Base-by-base conservation (phyloP, 1,140 invertebrate genomes). In the Nasonia longicornis region DNA sequence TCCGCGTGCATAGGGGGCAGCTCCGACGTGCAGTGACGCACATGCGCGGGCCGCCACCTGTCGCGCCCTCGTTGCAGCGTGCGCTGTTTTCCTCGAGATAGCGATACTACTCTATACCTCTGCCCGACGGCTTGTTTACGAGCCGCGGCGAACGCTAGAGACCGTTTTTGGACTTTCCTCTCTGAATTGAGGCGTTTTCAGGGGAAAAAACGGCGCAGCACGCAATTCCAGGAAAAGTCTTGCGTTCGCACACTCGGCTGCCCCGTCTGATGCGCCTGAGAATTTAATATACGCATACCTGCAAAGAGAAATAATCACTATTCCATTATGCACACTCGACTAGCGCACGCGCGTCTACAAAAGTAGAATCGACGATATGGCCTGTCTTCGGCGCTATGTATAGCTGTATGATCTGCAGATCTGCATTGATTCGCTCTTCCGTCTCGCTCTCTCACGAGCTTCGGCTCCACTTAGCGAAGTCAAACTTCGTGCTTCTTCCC, bases 381-480 rank as follows among this genome's bases (percentile, higher is more conserved):
- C 48, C 31, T 31, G 73, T 75, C 73, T 75, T 75, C 42, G 11
- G 70, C 20, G 38, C 14, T 72, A 22, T 38, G 16, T 16, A 35
- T 42, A 12, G 38, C 16, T 67, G 8, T 12, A 31, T 48, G 22
- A 22, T 22, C 22, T 22, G 22, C 22, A 22, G 48, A 77, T 77
- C 75, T 77, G 63, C 75, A 77, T 77, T 77, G 75, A 77, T 77
- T 75, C 73, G 12, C 45, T 72, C 70, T 22, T 48, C 31, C 35
- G 14, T 70, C 70, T 71, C 38, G 14, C 70, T 42, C 31, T 10
- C 20, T 74, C 7, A 10, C n/a, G 42, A 48, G n/a, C 38, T n/a
- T 22, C n/a, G 42, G 71, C 71, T 48, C 11, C 38, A 29, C 71
- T 42, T n/a, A 31, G 73, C 29, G 4, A 58, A 75, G 48, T 75